phyloP scores from a whole-genome alignment of 2,888 invertebrate genomes.

The Stenoptilia bipunctidactyla region DNA sequence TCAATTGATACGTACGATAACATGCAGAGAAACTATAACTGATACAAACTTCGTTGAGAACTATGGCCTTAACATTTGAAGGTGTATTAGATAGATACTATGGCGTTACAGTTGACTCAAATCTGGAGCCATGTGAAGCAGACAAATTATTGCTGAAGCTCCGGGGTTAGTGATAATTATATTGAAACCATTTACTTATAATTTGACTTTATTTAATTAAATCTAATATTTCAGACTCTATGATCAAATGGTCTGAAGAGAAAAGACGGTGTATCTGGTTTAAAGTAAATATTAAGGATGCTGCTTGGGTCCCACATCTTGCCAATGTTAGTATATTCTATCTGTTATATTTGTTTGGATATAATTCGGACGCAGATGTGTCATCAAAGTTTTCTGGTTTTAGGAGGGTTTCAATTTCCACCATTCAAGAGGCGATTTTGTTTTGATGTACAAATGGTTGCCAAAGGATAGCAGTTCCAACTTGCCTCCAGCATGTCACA shows the following conservation, averaged over 20 bases:
- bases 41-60: too few species aligned
- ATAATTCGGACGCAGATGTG: neutral
- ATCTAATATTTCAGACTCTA: slow-evolving; percentile 68
- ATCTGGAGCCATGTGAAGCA: slow-evolving; percentile 63
- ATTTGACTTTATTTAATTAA: neutral
- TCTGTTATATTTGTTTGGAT: too few species aligned
- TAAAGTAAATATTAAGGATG: slow-evolving; percentile 76
- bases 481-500: slow-evolving; percentile 85
- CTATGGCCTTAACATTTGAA: slow-evolving; percentile 23
- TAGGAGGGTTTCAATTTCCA: slow-evolving; percentile 89
- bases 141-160: slow-evolving; percentile 66
- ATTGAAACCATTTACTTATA: neutral
- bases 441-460: slow-evolving; percentile 88
- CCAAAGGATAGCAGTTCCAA: slow-evolving; percentile 71
- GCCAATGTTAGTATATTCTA: slow-evolving; percentile 67
- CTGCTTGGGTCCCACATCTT: slow-evolving; percentile 82
- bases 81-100: slow-evolving; percentile 75
- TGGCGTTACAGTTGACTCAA: slow-evolving; percentile 80
- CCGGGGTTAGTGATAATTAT: slow-evolving; percentile 58
- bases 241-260: slow-evolving; percentile 75
- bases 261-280: slow-evolving; percentile 86
- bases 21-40: too few species aligned
- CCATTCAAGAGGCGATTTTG: slow-evolving; percentile 83
- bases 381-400: slow-evolving; percentile 4
- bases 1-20: too few species aligned